phyloP scores from a whole-genome alignment of 2,888 invertebrate species.

The Pristionchus arcanus region DNA sequence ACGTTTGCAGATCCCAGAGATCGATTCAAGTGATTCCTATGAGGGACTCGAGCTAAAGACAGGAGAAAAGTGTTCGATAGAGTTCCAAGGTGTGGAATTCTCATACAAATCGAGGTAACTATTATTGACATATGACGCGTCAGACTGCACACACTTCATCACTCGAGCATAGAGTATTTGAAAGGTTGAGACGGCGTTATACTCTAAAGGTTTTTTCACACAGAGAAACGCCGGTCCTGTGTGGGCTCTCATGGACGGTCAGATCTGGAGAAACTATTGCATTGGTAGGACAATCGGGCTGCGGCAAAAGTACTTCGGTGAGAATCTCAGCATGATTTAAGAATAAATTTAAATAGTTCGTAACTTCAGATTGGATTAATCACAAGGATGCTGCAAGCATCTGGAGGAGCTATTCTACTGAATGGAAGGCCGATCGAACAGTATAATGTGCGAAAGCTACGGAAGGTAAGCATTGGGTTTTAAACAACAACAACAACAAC shows the following conservation, averaged over 20 bases:
- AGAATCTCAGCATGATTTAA: too few relatives aligned
- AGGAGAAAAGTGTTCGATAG: background rate
- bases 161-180: too few relatives aligned
- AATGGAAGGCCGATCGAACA: slow-evolving; percentile 4
- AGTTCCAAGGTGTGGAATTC: background rate
- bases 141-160: too few relatives aligned
- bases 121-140: too few relatives aligned
- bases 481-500: background rate
- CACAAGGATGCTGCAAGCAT: slow-evolving; percentile 10
- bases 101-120: slow-evolving; percentile 24
- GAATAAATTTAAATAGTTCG: too few relatives aligned
- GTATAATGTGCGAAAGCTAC: slow-evolving; percentile 15
- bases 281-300: slow-evolving; percentile 70
- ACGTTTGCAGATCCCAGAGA: background rate
- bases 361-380: slow-evolving; percentile 5
- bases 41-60: background rate
- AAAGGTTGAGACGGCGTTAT: too few relatives aligned
- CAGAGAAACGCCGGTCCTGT: slow-evolving; percentile 46
- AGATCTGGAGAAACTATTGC: slow-evolving; percentile 68
- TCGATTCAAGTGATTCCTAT: background rate
- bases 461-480: background rate
- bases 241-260: slow-evolving; percentile 58
- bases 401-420: background rate
- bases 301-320: slow-evolving; percentile 71
- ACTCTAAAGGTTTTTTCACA: too few relatives aligned